Evolutionary conservation across 37 sponge, comb jelly and placozoan genomes (phyloP).

Genomic region (Halisarca cf. caerulea): DNA sequence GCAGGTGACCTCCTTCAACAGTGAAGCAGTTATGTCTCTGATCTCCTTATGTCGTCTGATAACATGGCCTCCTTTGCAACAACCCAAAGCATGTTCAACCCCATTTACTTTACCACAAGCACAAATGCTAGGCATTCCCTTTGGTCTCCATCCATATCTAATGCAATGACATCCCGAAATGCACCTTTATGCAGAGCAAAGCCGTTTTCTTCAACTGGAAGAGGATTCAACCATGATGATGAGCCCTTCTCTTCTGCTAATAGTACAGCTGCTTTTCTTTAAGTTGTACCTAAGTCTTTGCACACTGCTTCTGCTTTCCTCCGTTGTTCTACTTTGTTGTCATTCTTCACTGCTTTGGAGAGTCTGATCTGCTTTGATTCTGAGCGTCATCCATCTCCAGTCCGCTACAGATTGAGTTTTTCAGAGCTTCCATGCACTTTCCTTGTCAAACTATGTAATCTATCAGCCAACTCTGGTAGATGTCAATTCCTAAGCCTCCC

Average conservation of each 20-base stretch:
- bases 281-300: not conserved
- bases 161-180: too few species aligned
- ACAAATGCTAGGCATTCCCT: too few species aligned
- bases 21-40: not conserved
- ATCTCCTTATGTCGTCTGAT: not conserved
- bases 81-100: not conserved
- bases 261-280: not conserved
- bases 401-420: not conserved
- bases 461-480: not conserved
- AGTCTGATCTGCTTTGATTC: not conserved
- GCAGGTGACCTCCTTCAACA: not conserved
- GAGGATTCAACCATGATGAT: too few species aligned
- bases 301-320: not conserved
- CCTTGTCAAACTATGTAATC: not conserved
- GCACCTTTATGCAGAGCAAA: too few species aligned
- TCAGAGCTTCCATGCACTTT: not conserved
- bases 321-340: not conserved
- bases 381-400: not conserved
- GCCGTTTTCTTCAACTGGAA: too few species aligned
- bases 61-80: slow-evolving; percentile 5
- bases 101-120: slow-evolving; percentile 9
- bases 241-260: too few species aligned
- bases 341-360: slow-evolving; percentile 6
- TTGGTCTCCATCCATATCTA: slow-evolving; percentile 4
- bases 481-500: slow-evolving; percentile 7